These are phyloP conservation scores for Gambusia yucatana DNA, from an alignment of 2,797 vertebrate genomes.

Conservation along the genomic window DNA sequence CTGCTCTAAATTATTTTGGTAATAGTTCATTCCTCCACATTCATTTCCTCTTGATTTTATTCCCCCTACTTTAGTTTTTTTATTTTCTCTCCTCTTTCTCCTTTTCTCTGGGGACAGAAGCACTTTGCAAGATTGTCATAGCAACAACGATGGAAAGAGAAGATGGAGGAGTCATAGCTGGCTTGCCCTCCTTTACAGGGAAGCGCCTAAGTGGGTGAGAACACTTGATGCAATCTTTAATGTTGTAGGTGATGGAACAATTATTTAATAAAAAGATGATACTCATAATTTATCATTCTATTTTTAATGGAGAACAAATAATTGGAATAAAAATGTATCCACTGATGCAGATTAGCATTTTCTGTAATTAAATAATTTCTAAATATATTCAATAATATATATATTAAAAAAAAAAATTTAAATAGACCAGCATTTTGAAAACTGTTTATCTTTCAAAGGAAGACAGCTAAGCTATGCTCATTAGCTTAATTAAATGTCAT, in stretches of 20 bases:
- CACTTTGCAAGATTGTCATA: slow-evolving; percentile 80
- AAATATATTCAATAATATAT: neutral
- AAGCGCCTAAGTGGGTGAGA: slow-evolving; percentile 30
- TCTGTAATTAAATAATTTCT: neutral
- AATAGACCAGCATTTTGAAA: neutral
- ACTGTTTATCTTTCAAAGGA: neutral
- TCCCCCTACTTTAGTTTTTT: slow-evolving; percentile 35
- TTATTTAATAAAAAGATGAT: neutral
- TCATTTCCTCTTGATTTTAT: slow-evolving; percentile 31
- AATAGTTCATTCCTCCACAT: slow-evolving; percentile 36
- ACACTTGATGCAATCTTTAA: slow-evolving; percentile 49
- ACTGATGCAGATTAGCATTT: neutral
- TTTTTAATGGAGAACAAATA: neutral
- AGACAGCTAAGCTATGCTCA: neutral
- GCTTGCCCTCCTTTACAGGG: slow-evolving; percentile 63
- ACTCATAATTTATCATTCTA: neutral
- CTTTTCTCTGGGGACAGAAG: slow-evolving; percentile 68
- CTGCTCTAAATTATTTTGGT: slow-evolving; percentile 17
- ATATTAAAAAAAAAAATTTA: neutral
- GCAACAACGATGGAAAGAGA: slow-evolving; percentile 79
- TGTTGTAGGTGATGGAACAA: slow-evolving; percentile 2
- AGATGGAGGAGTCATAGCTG: slow-evolving; percentile 74
- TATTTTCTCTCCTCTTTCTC: slow-evolving; percentile 54
- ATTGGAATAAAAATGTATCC: neutral
- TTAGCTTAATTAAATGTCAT: neutral